A percentile compares a stretch with the other conserved stretches of the same genome.
These are phyloP conservation scores for Corydoras sp. DNA, from an alignment of 2,113 vertebrate genomes.

Conservation along the genomic window DNA sequence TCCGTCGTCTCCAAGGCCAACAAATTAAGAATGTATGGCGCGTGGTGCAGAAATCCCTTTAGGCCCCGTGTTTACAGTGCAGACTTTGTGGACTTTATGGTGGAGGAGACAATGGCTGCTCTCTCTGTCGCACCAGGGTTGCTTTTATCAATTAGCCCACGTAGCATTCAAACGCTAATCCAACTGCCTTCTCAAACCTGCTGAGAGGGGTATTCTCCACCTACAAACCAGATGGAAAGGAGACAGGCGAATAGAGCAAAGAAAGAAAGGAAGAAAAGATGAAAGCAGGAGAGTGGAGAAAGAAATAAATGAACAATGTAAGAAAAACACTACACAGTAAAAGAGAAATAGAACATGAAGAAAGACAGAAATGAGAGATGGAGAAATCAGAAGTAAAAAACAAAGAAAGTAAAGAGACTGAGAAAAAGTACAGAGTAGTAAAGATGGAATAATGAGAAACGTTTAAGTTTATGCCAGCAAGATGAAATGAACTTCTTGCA, in stretches of 20 bases:
- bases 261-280: neutral
- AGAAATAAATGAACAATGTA: neutral
- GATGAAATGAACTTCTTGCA: no score
- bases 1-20: slow-evolving; percentile 50
- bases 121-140: slow-evolving; percentile 51
- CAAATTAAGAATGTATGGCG: slow-evolving; percentile 59
- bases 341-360: neutral
- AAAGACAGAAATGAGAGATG: neutral
- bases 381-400: neutral
- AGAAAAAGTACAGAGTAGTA: neutral
- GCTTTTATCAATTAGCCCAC: slow-evolving; percentile 66
- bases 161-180: slow-evolving; percentile 61
- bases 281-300: neutral
- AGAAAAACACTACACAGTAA: neutral
- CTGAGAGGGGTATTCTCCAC: slow-evolving; percentile 44
- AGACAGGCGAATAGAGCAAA: neutral
- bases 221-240: slow-evolving; percentile 16
- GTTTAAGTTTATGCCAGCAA: no score
- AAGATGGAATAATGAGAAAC: neutral
- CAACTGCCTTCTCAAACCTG: slow-evolving; percentile 64
- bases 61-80: slow-evolving; percentile 51
- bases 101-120: slow-evolving; percentile 52
- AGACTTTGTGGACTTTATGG: slow-evolving; percentile 50
- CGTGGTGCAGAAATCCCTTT: slow-evolving; percentile 62
- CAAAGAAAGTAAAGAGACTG: neutral